These are phyloP conservation scores for Thymallus thymallus DNA, from an alignment of 2,113 vertebrate genomes.

Conservation along the genomic window DNA sequence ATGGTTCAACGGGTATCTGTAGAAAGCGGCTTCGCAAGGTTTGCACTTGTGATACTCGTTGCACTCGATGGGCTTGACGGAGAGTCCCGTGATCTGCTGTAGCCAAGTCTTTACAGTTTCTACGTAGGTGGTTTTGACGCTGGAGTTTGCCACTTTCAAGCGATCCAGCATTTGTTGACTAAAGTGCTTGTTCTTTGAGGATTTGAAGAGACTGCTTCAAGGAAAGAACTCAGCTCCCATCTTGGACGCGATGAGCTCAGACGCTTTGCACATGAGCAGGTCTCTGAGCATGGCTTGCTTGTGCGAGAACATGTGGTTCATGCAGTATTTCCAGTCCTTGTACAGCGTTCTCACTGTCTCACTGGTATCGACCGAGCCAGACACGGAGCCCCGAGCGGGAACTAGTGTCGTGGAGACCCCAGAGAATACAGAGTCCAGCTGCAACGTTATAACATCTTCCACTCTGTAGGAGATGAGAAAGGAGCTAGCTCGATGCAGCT, in stretches of 20 bases:
- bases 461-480: neutral
- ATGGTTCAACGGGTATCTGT: conserved; percentile 14
- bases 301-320: neutral
- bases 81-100: neutral
- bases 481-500: neutral
- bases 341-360: neutral
- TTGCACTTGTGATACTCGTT: neutral
- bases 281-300: neutral
- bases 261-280: too few relatives aligned
- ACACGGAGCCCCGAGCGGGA: too few relatives aligned
- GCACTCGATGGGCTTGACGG: neutral
- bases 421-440: neutral
- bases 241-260: neutral
- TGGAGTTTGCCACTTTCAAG: neutral
- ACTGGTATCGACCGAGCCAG: too few relatives aligned
- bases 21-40: neutral
- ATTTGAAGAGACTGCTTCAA: neutral
- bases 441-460: neutral
- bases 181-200: neutral
- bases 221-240: neutral
- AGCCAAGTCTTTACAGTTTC: neutral
- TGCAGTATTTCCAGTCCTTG: neutral
- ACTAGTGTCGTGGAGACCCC: neutral
- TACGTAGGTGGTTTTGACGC: neutral
- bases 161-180: neutral